A percentile compares a stretch with the other conserved stretches of the same genome.
These are phyloP conservation scores for Gavia stellata DNA, from an alignment of 2,113 vertebrate genomes.

Conservation along the genomic window DNA sequence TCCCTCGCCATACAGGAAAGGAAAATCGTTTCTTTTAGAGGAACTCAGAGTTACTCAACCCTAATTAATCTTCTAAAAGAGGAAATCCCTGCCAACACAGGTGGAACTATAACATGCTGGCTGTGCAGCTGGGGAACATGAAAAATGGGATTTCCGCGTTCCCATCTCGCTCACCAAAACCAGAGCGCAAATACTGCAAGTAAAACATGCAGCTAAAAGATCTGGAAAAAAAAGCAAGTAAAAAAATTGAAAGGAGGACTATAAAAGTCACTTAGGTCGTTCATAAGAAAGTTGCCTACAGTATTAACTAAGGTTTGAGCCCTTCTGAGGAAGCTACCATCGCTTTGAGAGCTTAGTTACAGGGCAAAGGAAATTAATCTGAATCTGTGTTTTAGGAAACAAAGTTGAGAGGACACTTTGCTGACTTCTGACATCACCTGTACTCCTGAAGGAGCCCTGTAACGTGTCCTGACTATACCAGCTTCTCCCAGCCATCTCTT, in stretches of 20 bases:
- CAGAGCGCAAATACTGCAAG: not conserved
- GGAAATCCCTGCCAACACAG: conserved; percentile 46
- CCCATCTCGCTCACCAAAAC: not conserved
- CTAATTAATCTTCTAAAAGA: conserved; percentile 39
- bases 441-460: not conserved
- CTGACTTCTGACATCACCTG: not conserved
- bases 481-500: not conserved
- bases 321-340: not conserved
- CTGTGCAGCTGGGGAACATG: conserved; percentile 5
- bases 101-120: not conserved
- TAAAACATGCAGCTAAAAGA: not conserved
- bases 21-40: conserved; percentile 32
- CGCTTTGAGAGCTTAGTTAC: not conserved
- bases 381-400: not conserved
- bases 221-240: not conserved
- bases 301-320: not conserved
- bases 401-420: not conserved
- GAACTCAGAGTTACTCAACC: conserved; percentile 45
- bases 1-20: not conserved
- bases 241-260: not conserved
- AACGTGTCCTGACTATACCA: not conserved
- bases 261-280: not conserved
- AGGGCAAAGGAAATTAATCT: not conserved
- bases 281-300: not conserved
- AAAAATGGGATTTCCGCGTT: conserved; percentile 14